These are phyloP conservation scores for Leptatherina wallacei DNA, from an alignment of 2,797 vertebrate genomes.

Conservation along the genomic window DNA sequence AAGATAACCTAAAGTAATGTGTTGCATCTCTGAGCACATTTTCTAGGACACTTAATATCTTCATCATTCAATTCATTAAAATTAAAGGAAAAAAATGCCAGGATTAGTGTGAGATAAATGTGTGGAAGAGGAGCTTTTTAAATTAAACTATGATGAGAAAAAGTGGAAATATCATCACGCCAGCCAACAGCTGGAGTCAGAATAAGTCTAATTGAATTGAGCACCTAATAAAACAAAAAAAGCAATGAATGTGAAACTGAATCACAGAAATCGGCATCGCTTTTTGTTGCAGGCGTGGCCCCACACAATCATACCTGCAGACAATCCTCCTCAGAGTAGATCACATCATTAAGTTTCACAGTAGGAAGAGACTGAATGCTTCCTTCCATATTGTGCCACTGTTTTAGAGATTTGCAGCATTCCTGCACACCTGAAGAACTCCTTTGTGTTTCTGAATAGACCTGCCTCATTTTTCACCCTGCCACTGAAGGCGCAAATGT, in stretches of 20 bases:
- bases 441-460: conserved; percentile 47
- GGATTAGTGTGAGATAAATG: conserved; percentile 14
- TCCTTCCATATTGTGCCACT: not conserved
- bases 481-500: conserved; percentile 33
- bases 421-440: conserved; percentile 57
- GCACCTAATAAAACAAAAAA: conserved; percentile 18
- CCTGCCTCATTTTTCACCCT: conserved; percentile 10
- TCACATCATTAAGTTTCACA: conserved; percentile 24
- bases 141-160: conserved; percentile 44
- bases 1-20: not conserved
- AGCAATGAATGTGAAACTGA: conserved; percentile 8
- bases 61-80: conserved; percentile 11
- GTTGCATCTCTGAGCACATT: not conserved
- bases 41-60: conserved; percentile 5
- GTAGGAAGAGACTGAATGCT: conserved; percentile 16
- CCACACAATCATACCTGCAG: not conserved
- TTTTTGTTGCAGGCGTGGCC: conserved; percentile 9
- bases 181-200: conserved; percentile 52
- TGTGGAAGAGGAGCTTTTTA: conserved; percentile 13
- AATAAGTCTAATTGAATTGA: conserved; percentile 15
- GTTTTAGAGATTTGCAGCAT: conserved; percentile 19
- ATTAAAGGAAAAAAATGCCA: not conserved
- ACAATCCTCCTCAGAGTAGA: conserved; percentile 45
- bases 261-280: not conserved
- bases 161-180: conserved; percentile 22